Evolutionary conservation across 2,797 vertebrate genomes (phyloP).

Genomic region (Catostomus latipinnis): DNA sequence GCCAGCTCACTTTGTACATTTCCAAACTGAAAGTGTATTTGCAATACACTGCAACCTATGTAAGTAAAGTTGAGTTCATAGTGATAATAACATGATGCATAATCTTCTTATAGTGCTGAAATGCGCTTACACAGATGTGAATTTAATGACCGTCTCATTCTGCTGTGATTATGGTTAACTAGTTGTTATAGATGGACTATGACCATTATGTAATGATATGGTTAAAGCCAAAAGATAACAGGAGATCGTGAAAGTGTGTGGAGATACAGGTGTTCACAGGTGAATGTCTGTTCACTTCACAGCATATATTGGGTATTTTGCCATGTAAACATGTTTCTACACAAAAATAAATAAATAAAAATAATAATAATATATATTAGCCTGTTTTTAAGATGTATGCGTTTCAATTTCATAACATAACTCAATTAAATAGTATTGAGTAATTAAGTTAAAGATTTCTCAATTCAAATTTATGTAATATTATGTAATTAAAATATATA

Average conservation of each 20-base stretch:
- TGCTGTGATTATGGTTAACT: conserved; percentile 19
- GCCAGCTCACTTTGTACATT: background rate
- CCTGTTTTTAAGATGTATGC: no score
- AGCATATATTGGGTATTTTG: background rate
- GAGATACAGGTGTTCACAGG: conserved; percentile 12
- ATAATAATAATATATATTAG: no score
- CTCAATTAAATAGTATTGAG: no score
- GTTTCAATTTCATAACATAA: no score
- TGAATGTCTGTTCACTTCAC: background rate
- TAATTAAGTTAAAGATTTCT: no score
- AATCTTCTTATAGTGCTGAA: conserved; percentile 16
- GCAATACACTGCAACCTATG: background rate
- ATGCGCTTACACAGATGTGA: conserved; percentile 15
- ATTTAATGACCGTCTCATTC: conserved; percentile 2
- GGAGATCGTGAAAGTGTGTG: background rate
- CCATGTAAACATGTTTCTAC: background rate
- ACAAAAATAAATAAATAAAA: no score
- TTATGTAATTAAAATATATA: no score
- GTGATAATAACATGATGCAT: background rate
- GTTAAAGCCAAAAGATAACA: conserved; percentile 46
- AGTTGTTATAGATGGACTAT: conserved; percentile 40
- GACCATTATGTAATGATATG: conserved; percentile 43
- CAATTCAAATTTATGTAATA: no score
- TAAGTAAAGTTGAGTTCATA: conserved; percentile 1
- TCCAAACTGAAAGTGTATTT: background rate